A percentile compares a stretch with the other conserved stretches of the same genome.
Conservation (phyloP, 2,113 vertebrate species). For the Ursus arctos region DNA sequence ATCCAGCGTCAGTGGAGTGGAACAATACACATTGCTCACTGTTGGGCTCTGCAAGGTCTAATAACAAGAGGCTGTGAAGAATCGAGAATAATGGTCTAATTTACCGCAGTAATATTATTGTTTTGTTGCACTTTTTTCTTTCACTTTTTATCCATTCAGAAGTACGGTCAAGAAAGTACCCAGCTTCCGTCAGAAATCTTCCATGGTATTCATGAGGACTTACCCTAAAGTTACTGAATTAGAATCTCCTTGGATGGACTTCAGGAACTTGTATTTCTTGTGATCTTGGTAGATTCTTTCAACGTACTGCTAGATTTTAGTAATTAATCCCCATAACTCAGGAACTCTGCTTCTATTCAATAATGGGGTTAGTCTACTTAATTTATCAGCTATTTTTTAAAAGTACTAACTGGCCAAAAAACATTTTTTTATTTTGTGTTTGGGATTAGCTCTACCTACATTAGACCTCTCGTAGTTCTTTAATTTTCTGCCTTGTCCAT, state of each 20-base stretch:
- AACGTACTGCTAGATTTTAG: background rate
- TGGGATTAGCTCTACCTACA: background rate
- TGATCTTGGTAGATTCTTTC: background rate
- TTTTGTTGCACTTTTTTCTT: background rate
- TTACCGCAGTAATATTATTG: background rate
- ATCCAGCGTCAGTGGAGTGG: rapidly evolving
- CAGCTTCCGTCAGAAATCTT: background rate
- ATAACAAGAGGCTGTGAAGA: background rate
- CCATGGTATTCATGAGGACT: background rate
- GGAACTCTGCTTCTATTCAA: background rate
- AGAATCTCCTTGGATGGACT: background rate
- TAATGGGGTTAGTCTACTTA: background rate
- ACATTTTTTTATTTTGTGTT: background rate
- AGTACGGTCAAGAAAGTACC: background rate
- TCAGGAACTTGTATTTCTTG: conserved; percentile 27
- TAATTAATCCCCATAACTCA: background rate
- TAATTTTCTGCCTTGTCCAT: background rate
- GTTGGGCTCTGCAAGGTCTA: background rate
- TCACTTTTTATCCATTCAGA: background rate
- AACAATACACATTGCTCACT: background rate
- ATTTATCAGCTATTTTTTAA: background rate
- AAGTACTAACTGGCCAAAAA: background rate
- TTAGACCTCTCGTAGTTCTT: background rate
- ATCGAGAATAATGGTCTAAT: background rate
- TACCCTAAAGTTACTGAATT: background rate